phyloP scores from a whole-genome alignment of 2,113 vertebrate species.

The Tachysurus vachellii region DNA sequence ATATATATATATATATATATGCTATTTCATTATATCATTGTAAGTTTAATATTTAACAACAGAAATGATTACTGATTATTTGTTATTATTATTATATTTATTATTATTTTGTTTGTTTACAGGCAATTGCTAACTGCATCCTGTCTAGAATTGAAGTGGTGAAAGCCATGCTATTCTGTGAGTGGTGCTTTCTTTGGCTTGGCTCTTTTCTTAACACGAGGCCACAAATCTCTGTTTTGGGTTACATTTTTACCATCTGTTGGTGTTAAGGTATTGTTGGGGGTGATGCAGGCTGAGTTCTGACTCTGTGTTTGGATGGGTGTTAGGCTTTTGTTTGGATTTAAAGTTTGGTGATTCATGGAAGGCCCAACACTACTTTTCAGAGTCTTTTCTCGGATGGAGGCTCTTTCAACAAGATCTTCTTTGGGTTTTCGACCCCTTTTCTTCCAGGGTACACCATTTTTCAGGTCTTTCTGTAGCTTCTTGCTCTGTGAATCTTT shows the following conservation, averaged over 20 bases:
- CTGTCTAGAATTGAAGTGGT: slow-evolving; percentile 54
- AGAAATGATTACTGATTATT: background rate
- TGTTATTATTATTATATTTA: background rate
- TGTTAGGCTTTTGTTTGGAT: slow-evolving; percentile 45
- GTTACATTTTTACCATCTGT: slow-evolving; percentile 56
- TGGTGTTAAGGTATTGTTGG: slow-evolving; percentile 53
- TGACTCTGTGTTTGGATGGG: slow-evolving; percentile 51
- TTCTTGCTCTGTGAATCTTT: slow-evolving; percentile 69
- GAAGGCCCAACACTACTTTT: slow-evolving; percentile 45
- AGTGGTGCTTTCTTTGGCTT: slow-evolving; percentile 67
- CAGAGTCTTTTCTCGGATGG: slow-evolving; percentile 65
- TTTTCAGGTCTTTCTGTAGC: slow-evolving; percentile 76
- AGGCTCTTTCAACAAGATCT: slow-evolving; percentile 62
- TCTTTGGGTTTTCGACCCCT: slow-evolving; percentile 92
- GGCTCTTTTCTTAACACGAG: slow-evolving; percentile 61
- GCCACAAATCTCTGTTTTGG: slow-evolving; percentile 63
- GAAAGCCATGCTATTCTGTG: slow-evolving; percentile 66
- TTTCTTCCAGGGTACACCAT: slow-evolving; percentile 80
- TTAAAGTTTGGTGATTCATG: slow-evolving; percentile 53
- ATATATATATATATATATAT: too few relatives aligned
- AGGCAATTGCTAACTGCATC: slow-evolving; percentile 54
- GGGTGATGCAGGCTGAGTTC: slow-evolving; percentile 40
- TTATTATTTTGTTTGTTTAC: slow-evolving; percentile 43
- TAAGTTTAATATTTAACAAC: slow-evolving; percentile 42
- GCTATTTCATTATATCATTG: too few relatives aligned